Evolutionary conservation across 1,140 invertebrate genomes (phyloP), one percentile per base, ranked within the genome.

Genomic region (Neomicropteryx cornuta): DNA sequence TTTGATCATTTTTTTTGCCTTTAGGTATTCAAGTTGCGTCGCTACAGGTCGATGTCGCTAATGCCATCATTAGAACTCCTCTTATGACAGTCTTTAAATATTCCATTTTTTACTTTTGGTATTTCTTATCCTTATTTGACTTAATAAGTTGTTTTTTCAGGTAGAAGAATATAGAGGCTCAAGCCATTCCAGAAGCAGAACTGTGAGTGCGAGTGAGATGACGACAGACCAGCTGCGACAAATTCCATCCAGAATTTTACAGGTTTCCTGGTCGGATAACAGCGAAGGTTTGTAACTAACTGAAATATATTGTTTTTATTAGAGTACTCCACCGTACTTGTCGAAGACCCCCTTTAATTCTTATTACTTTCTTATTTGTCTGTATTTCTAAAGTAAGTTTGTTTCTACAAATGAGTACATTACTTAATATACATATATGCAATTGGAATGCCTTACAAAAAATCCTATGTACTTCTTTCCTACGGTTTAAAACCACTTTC

Each of bases 261-360:
- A 74, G 51, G 72, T 76, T 18, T 75, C 78, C 2, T 82, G 77
- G 74, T 76, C 72, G 41, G 68, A 74, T 43, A 56, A 70, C 17
- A 61, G 59, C 36, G 72, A 77, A 39, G 69, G 64, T 45, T 33
- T 8, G 14, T 8, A 24, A 24, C 6, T 38, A 18, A 30, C 23
- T n/a, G 21, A 39, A 10, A 6, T 22, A 17, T 32, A 37, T 35
- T n/a, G n/a, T n/a, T n/a, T n/a, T n/a, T n/a, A n/a, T n/a, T n/a
- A n/a, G n/a, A n/a, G n/a, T n/a, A n/a, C n/a, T n/a, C n/a, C n/a
- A n/a, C n/a, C n/a, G n/a, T n/a, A n/a, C n/a, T n/a, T n/a, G n/a
- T n/a, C n/a, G n/a, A n/a, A n/a, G n/a, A n/a, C n/a, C n/a, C n/a
- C n/a, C n/a, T n/a, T n/a, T n/a, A n/a, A n/a, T n/a, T n/a, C n/a